phyloP scores from a whole-genome alignment of 2,888 invertebrate genomes.

The Conus canariensis region DNA sequence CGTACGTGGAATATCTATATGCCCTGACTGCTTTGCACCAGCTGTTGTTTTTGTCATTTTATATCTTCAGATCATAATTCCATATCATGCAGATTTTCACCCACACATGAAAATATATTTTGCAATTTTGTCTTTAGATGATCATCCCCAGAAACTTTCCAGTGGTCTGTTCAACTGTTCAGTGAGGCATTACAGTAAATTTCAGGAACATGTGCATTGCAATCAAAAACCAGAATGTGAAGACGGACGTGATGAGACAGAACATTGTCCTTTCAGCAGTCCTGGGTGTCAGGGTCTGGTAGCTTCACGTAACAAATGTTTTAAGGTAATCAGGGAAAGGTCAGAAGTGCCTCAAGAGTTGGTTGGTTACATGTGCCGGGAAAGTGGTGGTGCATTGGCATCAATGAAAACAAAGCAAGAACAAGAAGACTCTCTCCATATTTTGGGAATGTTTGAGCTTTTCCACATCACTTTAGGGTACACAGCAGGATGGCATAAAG shows the following conservation, averaged over 20 bases:
- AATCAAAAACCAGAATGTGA: background rate
- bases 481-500: background rate
- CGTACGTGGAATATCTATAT: background rate
- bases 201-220: background rate
- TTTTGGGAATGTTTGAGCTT: background rate
- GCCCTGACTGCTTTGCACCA: background rate
- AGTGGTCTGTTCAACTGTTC: conserved; percentile 7
- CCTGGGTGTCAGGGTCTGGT: background rate
- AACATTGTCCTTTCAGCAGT: conserved; percentile 12
- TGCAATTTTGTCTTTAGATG: background rate
- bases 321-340: background rate
- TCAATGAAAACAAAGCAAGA: background rate
- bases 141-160: background rate
- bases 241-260: conserved; percentile 5
- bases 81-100: background rate
- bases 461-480: background rate
- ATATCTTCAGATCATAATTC: background rate
- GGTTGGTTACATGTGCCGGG: background rate
- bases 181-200: background rate
- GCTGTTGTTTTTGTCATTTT: background rate
- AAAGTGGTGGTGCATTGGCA: background rate
- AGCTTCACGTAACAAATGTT: conserved; percentile 19
- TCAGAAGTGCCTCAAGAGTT: too few species aligned
- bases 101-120: background rate
- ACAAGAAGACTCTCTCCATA: background rate